Percentiles rank a stretch among this genome's conserved stretches.
These are phyloP conservation scores for Ommatoiulus sabulosus DNA, from an alignment of 2,888 invertebrate species.

Conservation along the genomic window DNA sequence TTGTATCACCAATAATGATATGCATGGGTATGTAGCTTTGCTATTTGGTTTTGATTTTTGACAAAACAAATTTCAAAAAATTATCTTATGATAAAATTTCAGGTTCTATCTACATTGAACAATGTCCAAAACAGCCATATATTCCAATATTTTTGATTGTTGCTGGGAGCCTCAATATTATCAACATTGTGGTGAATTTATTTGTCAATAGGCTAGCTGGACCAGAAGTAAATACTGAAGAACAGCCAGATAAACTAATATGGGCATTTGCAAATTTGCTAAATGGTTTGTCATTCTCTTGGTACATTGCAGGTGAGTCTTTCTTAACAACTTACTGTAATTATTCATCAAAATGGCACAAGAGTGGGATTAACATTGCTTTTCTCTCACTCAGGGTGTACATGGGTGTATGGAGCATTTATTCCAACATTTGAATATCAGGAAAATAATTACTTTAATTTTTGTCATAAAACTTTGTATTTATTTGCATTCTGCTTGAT, in stretches of 20 bases:
- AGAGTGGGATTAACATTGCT: neutral
- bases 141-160: constrained; percentile 55
- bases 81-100: neutral
- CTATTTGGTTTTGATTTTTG: neutral
- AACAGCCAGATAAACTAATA: neutral
- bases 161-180: constrained; percentile 40
- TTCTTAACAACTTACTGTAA: neutral
- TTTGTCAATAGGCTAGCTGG: neutral
- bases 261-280: constrained; percentile 42
- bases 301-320: constrained; percentile 37
- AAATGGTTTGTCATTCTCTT: constrained; percentile 43
- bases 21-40: neutral
- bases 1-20: constrained; percentile 50
- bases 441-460: neutral
- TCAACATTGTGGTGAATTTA: constrained; percentile 24
- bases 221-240: constrained; percentile 28
- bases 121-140: constrained; percentile 55
- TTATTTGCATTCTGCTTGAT: constrained; percentile 4
- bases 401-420: neutral
- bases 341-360: neutral
- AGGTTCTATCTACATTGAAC: constrained; percentile 50
- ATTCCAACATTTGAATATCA: constrained; percentile 2
- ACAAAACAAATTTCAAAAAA: neutral
- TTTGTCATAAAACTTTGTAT: constrained; percentile 15
- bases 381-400: neutral